Conservation (phyloP, 2,113 vertebrate genomes). For the Barnardius zonarius region DNA sequence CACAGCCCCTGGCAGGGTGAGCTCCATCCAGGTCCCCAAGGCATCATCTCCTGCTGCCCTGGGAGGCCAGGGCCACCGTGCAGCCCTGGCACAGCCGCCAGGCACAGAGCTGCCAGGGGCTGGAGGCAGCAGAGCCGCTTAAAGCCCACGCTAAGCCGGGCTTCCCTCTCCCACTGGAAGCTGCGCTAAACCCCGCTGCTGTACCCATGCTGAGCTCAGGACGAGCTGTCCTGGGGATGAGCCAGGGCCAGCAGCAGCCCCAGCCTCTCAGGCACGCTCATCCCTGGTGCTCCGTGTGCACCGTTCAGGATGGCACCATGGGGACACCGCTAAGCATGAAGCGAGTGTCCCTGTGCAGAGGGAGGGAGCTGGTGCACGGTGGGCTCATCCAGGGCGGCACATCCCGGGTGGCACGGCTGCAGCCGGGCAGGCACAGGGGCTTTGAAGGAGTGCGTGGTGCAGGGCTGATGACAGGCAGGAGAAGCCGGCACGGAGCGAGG, state of each 20-base stretch:
- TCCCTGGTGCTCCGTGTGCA: fast-evolving
- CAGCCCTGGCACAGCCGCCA: neutral
- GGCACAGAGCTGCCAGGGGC: neutral
- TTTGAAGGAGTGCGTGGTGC: fast-evolving
- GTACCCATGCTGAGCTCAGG: neutral
- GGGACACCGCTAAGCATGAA: fast-evolving
- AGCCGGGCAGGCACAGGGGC: neutral
- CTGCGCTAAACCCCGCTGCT: neutral
- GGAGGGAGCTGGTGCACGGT: fast-evolving
- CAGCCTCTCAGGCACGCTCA: fast-evolving
- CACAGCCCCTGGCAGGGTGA: neutral
- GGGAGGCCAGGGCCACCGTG: neutral
- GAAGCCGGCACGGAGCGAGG: fast-evolving
- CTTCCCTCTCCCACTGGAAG: neutral
- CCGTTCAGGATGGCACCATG: fast-evolving
- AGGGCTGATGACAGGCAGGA: neutral
- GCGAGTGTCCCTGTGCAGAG: fast-evolving
- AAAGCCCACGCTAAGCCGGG: neutral
- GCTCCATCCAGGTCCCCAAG: fast-evolving
- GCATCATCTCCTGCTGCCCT: neutral
- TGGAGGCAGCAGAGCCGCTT: neutral
- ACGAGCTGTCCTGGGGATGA: neutral
- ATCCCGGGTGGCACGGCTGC: neutral
- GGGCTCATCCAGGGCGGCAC: neutral
- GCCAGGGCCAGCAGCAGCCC: neutral